Evolutionary conservation across 2,113 vertebrate species (phyloP).

Genomic region (Phoxinus phoxinus): DNA sequence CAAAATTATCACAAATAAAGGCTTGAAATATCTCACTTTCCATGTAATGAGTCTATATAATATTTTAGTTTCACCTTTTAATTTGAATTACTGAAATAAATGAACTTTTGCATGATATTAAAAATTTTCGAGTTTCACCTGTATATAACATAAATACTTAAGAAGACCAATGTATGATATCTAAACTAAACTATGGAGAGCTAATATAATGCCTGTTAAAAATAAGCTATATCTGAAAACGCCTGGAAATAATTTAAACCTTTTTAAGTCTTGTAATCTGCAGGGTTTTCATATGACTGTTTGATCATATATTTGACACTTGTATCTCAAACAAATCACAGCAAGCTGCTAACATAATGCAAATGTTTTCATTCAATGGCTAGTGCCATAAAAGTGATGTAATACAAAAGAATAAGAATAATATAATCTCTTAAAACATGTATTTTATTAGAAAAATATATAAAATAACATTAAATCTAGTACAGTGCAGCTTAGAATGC

Average conservation of each 20-base stretch:
- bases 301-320: neutral
- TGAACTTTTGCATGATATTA: no score
- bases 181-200: neutral
- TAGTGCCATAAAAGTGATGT: neutral
- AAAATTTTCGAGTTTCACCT: no score
- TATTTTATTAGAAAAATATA: slow-evolving; percentile 62
- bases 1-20: no score
- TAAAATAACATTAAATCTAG: slow-evolving; percentile 55
- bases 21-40: no score
- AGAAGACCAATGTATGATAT: neutral
- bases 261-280: neutral
- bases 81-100: no score
- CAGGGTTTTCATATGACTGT: neutral
- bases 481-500: slow-evolving; percentile 44
- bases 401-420: neutral
- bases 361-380: neutral
- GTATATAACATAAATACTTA: neutral
- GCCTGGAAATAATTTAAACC: neutral
- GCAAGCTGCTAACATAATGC: slow-evolving; percentile 16
- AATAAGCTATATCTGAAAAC: neutral
- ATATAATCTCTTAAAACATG: slow-evolving; percentile 34
- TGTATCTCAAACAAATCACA: neutral
- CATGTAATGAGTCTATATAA: no score
- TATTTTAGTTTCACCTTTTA: no score
- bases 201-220: neutral